phyloP scores from a whole-genome alignment of 2,113 vertebrate genomes.

The Passer domesticus region DNA sequence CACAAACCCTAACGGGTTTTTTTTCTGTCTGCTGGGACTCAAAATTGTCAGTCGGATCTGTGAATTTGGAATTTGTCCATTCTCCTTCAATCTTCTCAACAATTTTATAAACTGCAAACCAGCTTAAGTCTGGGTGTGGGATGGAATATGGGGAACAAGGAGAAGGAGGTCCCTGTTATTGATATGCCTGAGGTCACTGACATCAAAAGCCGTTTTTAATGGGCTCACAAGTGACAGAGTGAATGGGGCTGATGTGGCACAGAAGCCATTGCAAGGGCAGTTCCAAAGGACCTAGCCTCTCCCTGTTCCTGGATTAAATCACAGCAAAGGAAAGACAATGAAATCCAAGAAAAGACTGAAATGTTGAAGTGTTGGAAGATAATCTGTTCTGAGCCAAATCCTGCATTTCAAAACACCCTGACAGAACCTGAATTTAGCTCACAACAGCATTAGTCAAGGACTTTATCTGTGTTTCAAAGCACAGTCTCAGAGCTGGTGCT shows the following conservation, averaged over 20 bases:
- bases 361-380: not conserved
- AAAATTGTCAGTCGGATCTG: not conserved
- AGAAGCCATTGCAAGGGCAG: not conserved
- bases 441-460: not conserved
- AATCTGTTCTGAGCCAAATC: conserved; percentile 54
- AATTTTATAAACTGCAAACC: not conserved
- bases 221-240: conserved; percentile 23
- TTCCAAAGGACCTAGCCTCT: not conserved
- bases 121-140: not conserved
- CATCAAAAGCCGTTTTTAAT: conserved; percentile 7
- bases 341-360: conserved; percentile 2
- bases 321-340: conserved; percentile 18
- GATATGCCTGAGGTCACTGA: not conserved
- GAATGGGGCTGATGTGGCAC: conserved; percentile 27
- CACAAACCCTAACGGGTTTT: not conserved
- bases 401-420: conserved; percentile 32
- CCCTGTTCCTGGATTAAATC: conserved; percentile 43
- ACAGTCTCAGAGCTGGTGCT: not conserved
- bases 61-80: not conserved
- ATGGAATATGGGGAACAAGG: not conserved
- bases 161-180: not conserved
- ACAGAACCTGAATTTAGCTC: not conserved
- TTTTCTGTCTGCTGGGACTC: not conserved
- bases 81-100: not conserved
- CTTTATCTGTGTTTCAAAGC: conserved; percentile 19